Conservation (phyloP, 2,797 vertebrate species). For the Carcharodon carcharias region DNA sequence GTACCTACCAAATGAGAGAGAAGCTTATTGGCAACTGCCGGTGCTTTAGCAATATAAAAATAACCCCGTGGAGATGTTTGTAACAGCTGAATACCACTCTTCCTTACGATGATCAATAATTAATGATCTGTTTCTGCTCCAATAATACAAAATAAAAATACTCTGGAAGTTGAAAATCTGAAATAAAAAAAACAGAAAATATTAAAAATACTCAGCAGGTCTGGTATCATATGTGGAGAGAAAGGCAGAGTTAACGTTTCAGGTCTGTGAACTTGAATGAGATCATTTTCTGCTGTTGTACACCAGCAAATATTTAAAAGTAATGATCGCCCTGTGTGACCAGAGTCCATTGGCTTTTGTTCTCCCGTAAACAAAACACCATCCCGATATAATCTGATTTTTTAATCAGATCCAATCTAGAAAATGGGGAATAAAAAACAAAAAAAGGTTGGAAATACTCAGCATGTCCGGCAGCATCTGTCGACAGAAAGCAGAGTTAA, state of each 20-base stretch:
- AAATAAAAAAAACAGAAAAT: no score
- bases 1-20: background rate
- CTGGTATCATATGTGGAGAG: no score
- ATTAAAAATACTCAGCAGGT: no score
- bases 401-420: background rate
- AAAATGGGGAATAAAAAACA: background rate
- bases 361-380: background rate
- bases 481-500: no score
- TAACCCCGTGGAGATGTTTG: background rate
- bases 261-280: no score
- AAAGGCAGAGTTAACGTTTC: no score
- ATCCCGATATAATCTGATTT: background rate
- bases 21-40: background rate
- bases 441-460: no score
- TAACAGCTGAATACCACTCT: background rate
- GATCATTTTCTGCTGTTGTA: background rate
- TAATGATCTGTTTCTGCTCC: background rate
- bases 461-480: no score
- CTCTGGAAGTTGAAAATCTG: no score
- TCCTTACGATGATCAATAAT: background rate
- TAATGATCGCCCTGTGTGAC: background rate
- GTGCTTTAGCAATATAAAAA: background rate
- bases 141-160: no score
- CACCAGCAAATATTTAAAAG: background rate
- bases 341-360: background rate